These are phyloP conservation scores for Macrobrachium rosenbergii DNA, from an alignment of 1,140 invertebrate species.

Conservation along the genomic window DNA sequence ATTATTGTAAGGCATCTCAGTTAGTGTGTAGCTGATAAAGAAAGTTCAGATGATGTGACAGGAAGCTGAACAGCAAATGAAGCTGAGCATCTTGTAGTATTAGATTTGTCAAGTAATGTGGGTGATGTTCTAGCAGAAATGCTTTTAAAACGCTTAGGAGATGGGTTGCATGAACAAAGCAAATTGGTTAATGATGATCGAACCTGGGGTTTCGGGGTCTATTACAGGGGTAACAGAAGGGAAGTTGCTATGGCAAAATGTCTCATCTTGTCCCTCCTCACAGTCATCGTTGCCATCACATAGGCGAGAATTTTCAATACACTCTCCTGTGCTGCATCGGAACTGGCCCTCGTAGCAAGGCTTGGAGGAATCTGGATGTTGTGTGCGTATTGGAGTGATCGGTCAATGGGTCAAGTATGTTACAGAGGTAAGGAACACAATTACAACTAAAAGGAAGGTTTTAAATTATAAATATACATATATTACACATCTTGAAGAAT, in stretches of 20 bases:
- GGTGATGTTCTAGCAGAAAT: too few species aligned
- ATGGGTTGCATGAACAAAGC: neutral
- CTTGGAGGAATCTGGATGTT: constrained; percentile 45
- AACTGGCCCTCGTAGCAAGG: constrained; percentile 57
- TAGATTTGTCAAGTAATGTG: too few species aligned
- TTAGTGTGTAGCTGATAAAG: too few species aligned
- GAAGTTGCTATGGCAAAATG: constrained; percentile 32
- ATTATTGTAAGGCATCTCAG: too few species aligned
- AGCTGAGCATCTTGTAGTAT: too few species aligned
- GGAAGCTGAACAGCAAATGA: too few species aligned
- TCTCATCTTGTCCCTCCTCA: constrained; percentile 64
- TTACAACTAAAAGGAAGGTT: too few species aligned
- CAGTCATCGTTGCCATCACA: constrained; percentile 65
- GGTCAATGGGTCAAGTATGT: neutral
- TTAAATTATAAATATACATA: too few species aligned
- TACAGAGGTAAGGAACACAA: too few species aligned
- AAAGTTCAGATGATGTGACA: too few species aligned
- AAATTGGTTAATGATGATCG: constrained; percentile 6
- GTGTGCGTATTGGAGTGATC: neutral
- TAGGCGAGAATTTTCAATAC: constrained; percentile 53
- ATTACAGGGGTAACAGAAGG: constrained; percentile 21
- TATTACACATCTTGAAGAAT: too few species aligned
- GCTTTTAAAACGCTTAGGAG: too few species aligned
- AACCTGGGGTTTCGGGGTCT: constrained; percentile 37
- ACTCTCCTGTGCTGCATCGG: constrained; percentile 60